Evolutionary conservation across 2,797 vertebrate genomes (phyloP), one percentile per base, ranked within the genome.

Genomic region (Chelidonichthys spinosus): DNA sequence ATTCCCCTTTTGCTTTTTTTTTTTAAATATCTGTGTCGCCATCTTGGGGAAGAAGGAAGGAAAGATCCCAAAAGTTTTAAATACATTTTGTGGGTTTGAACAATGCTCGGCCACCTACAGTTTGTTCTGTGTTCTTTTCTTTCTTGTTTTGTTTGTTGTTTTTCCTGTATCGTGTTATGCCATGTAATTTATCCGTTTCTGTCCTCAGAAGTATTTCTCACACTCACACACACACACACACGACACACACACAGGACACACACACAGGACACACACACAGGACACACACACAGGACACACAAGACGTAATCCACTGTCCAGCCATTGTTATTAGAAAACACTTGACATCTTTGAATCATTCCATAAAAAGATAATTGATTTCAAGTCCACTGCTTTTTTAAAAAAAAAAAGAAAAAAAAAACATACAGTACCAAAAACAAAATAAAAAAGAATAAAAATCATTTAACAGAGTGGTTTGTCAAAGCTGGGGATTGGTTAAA

Each of bases 321-420:
- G 47, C 10, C 68, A 70, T 52, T 86, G 15, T 92, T 82, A 72
- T 90, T 87, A 82, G 33, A 85, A 87, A 89, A 88, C 73, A 80
- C 44, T 66, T 79, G 61, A 88, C 72, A 87, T 86, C 76, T 70
- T 84, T 74, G 59, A 87, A 81, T 84, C 69, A 80, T 76, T 81
- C 36, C 66, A 64, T 86, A 85, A 71, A 91, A 90, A 85, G 33
- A 69, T 80, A 15, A 62, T 58, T 69, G 44, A 72, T 72, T 78
- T 76, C 39, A 84, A 65, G 39, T 84, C 42, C 43, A 62, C 62
- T 54, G 47, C 25, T 80, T 74, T 66, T 13, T 25, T 25, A 25
- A 25, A 25, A 25, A 25, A 25, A 25, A 13, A 15, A 42, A 37
- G n/a, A n/a, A 58, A 37, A 50, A n/a, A 32, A 56, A 69, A 54